A percentile compares a stretch with the other conserved stretches of the same genome.
Conservation (phyloP, 2,113 vertebrate genomes). For the Hyaena hyaena region DNA sequence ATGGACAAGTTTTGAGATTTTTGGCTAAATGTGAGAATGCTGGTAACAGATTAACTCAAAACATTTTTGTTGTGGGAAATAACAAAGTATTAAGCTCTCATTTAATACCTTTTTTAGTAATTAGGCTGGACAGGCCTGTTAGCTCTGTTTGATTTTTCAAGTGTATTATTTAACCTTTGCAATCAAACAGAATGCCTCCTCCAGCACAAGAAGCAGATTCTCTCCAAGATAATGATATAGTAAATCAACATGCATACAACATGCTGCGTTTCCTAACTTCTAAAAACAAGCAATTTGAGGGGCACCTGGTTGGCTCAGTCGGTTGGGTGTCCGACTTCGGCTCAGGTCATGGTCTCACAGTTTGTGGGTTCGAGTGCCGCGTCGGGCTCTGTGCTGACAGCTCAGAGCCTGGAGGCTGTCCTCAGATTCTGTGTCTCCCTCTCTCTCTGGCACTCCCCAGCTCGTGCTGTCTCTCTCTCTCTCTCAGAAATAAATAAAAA, state of each 20-base stretch:
- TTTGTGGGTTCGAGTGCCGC: too few relatives aligned
- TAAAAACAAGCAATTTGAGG: neutral
- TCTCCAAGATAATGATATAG: neutral
- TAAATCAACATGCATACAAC: neutral
- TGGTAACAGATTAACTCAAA: neutral
- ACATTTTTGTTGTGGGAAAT: neutral
- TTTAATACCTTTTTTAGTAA: neutral
- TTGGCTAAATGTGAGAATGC: neutral
- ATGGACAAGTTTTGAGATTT: neutral
- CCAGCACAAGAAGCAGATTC: neutral
- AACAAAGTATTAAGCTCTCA: neutral
- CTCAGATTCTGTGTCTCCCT: too few relatives aligned
- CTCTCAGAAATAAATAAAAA: too few relatives aligned
- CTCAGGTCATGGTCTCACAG: too few relatives aligned
- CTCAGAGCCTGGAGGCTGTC: too few relatives aligned
- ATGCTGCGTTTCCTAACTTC: neutral
- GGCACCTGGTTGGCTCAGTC: too few relatives aligned
- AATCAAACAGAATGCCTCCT: neutral
- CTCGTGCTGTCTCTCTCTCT: too few relatives aligned
- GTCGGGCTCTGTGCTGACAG: too few relatives aligned
- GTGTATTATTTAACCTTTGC: neutral
- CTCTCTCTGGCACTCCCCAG: too few relatives aligned
- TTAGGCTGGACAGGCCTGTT: neutral
- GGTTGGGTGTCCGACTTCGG: too few relatives aligned
- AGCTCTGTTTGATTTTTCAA: neutral